A percentile compares a stretch with the other conserved stretches of the same genome.
These are phyloP conservation scores for Delphinapterus leucas DNA, from an alignment of 2,113 vertebrate genomes.

Conservation along the genomic window DNA sequence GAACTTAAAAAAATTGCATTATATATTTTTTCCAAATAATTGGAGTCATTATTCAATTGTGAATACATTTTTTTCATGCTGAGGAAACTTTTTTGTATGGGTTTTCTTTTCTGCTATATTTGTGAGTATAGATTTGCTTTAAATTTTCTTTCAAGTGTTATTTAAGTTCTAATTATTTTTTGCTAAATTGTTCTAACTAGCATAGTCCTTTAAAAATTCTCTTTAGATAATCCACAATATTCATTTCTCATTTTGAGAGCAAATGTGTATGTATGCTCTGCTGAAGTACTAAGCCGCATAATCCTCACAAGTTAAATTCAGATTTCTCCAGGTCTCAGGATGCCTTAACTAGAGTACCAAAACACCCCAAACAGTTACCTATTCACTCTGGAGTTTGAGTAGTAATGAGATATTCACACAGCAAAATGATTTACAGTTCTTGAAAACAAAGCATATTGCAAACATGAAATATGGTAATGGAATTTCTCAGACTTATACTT, in stretches of 20 bases:
- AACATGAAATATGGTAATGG: neutral
- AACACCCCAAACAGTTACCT: neutral
- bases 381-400: neutral
- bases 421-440: neutral
- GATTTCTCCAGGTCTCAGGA: neutral
- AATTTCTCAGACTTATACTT: neutral
- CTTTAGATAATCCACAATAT: neutral
- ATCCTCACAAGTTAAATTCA: neutral
- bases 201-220: neutral
- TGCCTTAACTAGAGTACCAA: neutral
- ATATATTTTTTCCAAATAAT: neutral
- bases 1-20: neutral
- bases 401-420: neutral
- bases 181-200: neutral
- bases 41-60: neutral
- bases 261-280: neutral
- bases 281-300: neutral
- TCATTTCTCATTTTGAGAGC: neutral
- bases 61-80: neutral
- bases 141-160: neutral
- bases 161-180: neutral
- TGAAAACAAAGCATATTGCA: neutral
- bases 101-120: neutral
- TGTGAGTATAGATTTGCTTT: neutral
- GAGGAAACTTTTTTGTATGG: neutral